phyloP scores from a whole-genome alignment of 2,113 vertebrate genomes.

The Nothoprocta pentlandii region DNA sequence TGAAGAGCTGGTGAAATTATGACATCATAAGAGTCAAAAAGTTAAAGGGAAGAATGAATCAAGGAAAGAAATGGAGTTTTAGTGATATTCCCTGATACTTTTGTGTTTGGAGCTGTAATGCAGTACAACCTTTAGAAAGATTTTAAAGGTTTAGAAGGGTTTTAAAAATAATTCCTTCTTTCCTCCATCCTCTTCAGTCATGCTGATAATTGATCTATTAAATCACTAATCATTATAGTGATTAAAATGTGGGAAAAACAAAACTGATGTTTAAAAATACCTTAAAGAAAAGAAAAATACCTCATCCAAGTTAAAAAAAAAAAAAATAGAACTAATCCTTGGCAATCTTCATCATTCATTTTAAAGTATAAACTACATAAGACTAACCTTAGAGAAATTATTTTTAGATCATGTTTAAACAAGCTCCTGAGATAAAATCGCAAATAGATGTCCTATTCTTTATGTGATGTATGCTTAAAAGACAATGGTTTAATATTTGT shows the following conservation, averaged over 20 bases:
- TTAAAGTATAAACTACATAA: neutral
- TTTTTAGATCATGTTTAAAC: conserved; percentile 37
- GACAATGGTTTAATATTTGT: neutral
- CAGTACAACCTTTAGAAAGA: neutral
- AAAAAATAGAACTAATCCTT: neutral
- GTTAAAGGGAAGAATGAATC: conserved; percentile 40
- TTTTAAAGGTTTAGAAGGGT: neutral
- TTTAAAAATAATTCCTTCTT: neutral
- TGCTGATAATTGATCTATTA: neutral
- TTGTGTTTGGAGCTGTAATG: neutral
- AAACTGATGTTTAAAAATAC: conserved; percentile 3
- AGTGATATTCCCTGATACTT: neutral
- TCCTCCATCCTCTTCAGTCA: neutral
- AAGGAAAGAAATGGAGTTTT: conserved; percentile 9
- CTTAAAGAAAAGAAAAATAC: neutral
- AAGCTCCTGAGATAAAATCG: neutral
- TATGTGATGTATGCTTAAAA: neutral
- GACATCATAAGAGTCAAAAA: conserved; percentile 55
- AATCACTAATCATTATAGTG: neutral
- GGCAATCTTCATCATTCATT: neutral
- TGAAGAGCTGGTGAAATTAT: conserved; percentile 34
- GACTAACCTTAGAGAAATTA: conserved; percentile 1
- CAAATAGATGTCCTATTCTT: neutral
- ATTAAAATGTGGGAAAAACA: conserved; percentile 42
- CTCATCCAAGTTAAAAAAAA: neutral